phyloP scores from a whole-genome alignment of 2,888 invertebrate genomes.

The Graphium colonna region DNA sequence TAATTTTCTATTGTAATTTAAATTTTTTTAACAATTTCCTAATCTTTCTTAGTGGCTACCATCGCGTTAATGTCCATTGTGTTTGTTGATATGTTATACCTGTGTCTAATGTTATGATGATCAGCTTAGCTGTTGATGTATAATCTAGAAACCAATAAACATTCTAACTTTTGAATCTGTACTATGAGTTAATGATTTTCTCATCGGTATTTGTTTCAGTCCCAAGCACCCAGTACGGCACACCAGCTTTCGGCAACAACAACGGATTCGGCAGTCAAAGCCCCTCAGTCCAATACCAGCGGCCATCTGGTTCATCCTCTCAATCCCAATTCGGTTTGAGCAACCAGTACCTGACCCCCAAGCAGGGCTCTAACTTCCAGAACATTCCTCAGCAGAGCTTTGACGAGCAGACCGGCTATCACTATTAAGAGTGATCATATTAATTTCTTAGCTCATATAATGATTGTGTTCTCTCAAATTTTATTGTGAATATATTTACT shows the following conservation, averaged over 20 bases:
- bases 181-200: not conserved
- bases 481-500: conserved; percentile 21
- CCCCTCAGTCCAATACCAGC: conserved; percentile 16
- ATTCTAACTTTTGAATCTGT: no score
- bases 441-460: conserved; percentile 19
- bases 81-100: no score
- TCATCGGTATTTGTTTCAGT: conserved; percentile 19
- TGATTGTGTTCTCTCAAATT: conserved; percentile 25
- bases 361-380: conserved; percentile 40
- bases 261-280: conserved; percentile 23
- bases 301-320: no score
- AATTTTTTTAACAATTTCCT: no score
- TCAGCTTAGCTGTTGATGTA: no score
- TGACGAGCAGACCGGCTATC: conserved; percentile 65
- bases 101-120: no score
- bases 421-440: conserved; percentile 44
- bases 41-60: no score
- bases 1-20: no score
- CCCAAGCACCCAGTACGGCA: conserved; percentile 40
- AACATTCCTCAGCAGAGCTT: conserved; percentile 61
- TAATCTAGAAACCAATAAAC: no score
- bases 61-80: no score
- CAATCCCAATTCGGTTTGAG: conserved; percentile 42
- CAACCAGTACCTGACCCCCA: conserved; percentile 63
- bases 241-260: conserved; percentile 28